A percentile compares a stretch with the other conserved stretches of the same genome.
Conservation (phyloP, 2,888 invertebrate species). For the Seira sanloemensis region DNA sequence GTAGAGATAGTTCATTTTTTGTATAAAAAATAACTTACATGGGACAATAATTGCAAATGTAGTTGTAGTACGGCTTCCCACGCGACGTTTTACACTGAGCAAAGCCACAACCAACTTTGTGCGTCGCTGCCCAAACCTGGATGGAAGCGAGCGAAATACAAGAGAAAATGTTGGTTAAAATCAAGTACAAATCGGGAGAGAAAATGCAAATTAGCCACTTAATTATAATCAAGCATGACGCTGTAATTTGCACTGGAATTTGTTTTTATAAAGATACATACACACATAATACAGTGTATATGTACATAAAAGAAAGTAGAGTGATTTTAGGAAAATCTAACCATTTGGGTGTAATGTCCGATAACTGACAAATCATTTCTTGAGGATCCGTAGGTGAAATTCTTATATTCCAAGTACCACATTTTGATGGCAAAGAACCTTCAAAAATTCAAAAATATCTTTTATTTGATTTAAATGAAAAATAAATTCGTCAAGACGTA, state of each 20-base stretch:
- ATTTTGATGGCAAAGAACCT: slow-evolving; percentile 88
- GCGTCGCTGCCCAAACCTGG: slow-evolving; percentile 85
- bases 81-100: slow-evolving; percentile 79
- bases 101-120: slow-evolving; percentile 86
- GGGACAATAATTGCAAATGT: slow-evolving; percentile 90
- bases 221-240: slow-evolving; percentile 23
- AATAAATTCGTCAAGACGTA: slow-evolving; percentile 75
- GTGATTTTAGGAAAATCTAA: not conserved
- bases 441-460: slow-evolving; percentile 73
- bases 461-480: too few species aligned
- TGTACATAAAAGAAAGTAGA: too few species aligned
- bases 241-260: slow-evolving; percentile 16
- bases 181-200: not conserved
- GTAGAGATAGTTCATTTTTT: not conserved
- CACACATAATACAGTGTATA: too few species aligned
- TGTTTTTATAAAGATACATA: not conserved
- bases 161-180: not conserved
- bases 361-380: slow-evolving; percentile 80
- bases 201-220: slow-evolving; percentile 3
- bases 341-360: slow-evolving; percentile 86
- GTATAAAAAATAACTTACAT: slow-evolving; percentile 81
- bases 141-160: too few species aligned
- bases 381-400: slow-evolving; percentile 83
- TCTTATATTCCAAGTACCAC: slow-evolving; percentile 86
- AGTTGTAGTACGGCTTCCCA: slow-evolving; percentile 82